These are phyloP conservation scores for Drosophila repletoides DNA, from an alignment of 1,140 invertebrate genomes.

Conservation along the genomic window DNA sequence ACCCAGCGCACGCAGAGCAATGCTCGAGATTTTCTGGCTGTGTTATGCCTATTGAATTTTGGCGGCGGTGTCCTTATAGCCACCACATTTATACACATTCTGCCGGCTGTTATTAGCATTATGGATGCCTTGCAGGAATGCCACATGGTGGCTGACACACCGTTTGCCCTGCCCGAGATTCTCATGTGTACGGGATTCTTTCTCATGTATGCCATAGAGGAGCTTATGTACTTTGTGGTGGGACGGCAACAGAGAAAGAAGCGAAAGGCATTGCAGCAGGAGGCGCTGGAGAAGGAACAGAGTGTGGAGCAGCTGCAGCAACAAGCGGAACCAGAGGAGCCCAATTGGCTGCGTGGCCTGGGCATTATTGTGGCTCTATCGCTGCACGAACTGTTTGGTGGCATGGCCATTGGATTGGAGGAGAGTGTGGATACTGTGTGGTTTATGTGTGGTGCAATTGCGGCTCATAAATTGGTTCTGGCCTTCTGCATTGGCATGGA, in stretches of 20 bases:
- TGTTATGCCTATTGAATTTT: slow-evolving; percentile 89
- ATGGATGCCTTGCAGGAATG: slow-evolving; percentile 84
- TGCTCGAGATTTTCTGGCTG: slow-evolving; percentile 82
- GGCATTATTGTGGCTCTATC: slow-evolving; percentile 93
- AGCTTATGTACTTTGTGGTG: slow-evolving; percentile 88
- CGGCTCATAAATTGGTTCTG: slow-evolving; percentile 94
- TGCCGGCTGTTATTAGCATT: slow-evolving; percentile 92
- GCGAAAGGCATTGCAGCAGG: slow-evolving; percentile 6
- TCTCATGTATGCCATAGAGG: slow-evolving; percentile 92
- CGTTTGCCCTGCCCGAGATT: slow-evolving; percentile 87
- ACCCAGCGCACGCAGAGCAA: slow-evolving; percentile 83
- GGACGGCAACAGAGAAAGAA: slow-evolving; percentile 81
- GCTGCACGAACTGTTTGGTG: slow-evolving; percentile 95
- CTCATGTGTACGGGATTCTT: slow-evolving; percentile 91
- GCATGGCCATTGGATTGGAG: slow-evolving; percentile 93
- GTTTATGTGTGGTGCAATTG: slow-evolving; percentile 91
- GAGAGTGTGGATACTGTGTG: slow-evolving; percentile 87
- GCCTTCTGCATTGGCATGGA: slow-evolving; percentile 93
- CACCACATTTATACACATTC: slow-evolving; percentile 94
- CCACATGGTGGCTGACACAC: slow-evolving; percentile 83
- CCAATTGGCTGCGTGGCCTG: slow-evolving; percentile 86
- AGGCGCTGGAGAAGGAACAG: neutral
- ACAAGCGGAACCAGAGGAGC: slow-evolving; percentile 26
- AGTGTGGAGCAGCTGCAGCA: slow-evolving; percentile 82
- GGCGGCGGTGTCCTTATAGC: slow-evolving; percentile 95